Percentiles rank a stretch among this genome's conserved stretches.
These are phyloP conservation scores for Rousettus leschenaultii DNA, from an alignment of 2,113 vertebrate species.

Conservation along the genomic window DNA sequence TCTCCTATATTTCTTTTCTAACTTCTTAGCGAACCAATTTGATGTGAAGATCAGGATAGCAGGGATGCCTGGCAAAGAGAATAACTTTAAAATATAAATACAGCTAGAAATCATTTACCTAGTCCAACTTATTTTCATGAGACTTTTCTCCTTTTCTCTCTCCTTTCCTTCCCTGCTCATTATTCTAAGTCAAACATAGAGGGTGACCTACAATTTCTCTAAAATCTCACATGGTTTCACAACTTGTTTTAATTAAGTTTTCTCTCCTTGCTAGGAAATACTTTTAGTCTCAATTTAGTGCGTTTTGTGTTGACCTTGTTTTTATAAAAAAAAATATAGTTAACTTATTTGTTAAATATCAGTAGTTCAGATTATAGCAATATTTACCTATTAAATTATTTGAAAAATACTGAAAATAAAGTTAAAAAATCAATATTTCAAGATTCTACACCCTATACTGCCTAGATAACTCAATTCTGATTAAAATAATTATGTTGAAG, in stretches of 20 bases:
- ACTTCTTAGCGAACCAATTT: background rate
- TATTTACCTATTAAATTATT: background rate
- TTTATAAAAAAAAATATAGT: background rate
- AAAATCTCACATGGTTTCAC: background rate
- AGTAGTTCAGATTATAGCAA: background rate
- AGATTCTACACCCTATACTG: background rate
- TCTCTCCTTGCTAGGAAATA: background rate
- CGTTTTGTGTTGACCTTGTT: background rate
- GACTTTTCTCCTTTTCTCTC: background rate
- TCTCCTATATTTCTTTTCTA: background rate
- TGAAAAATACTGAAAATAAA: background rate
- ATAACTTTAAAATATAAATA: background rate
- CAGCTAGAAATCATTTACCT: background rate
- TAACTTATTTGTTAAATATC: background rate
- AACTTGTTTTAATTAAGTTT: background rate
- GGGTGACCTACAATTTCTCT: background rate
- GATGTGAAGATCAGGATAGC: background rate
- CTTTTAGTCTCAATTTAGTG: background rate
- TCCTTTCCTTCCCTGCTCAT: background rate
- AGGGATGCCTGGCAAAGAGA: background rate
- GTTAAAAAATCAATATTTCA: background rate
- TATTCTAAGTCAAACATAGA: background rate
- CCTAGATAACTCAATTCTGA: background rate
- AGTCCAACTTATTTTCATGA: background rate
- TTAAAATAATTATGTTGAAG: background rate